Conservation (phyloP, 1,140 invertebrate genomes). For the Drosophila pectinifera region DNA sequence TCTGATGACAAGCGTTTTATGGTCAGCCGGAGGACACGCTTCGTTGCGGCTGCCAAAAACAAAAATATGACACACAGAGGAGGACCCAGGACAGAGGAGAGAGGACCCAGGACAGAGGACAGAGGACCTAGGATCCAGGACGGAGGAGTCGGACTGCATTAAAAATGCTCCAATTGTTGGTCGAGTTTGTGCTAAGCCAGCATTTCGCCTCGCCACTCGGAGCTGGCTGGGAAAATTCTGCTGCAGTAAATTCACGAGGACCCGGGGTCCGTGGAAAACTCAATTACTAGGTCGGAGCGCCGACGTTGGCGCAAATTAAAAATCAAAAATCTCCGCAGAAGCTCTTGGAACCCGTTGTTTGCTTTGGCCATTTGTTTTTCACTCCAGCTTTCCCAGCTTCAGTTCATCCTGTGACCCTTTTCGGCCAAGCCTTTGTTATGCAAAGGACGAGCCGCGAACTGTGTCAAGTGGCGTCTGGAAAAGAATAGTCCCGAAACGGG, state of each 20-base stretch:
- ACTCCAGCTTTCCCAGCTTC: neutral
- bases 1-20: constrained; percentile 48
- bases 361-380: constrained; percentile 49
- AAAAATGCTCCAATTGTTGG: constrained; percentile 36
- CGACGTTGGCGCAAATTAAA: constrained; percentile 53
- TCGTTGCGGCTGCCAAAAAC: constrained; percentile 45
- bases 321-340: constrained; percentile 50
- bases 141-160: constrained; percentile 17
- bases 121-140: neutral
- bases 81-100: neutral
- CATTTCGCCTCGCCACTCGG: constrained; percentile 20
- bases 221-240: constrained; percentile 26
- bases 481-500: constrained; percentile 11
- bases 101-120: neutral
- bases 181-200: constrained; percentile 38
- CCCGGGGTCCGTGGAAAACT: constrained; percentile 42
- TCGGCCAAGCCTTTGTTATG: constrained; percentile 60
- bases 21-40: constrained; percentile 46
- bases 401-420: constrained; percentile 13
- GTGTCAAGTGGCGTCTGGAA: constrained; percentile 56
- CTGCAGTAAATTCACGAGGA: constrained; percentile 50
- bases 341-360: constrained; percentile 52
- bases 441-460: constrained; percentile 65
- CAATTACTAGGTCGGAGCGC: constrained; percentile 54
- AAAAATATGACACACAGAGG: constrained; percentile 23